phyloP scores from a whole-genome alignment of 2,113 vertebrate genomes.

The Spea multiplicata region DNA sequence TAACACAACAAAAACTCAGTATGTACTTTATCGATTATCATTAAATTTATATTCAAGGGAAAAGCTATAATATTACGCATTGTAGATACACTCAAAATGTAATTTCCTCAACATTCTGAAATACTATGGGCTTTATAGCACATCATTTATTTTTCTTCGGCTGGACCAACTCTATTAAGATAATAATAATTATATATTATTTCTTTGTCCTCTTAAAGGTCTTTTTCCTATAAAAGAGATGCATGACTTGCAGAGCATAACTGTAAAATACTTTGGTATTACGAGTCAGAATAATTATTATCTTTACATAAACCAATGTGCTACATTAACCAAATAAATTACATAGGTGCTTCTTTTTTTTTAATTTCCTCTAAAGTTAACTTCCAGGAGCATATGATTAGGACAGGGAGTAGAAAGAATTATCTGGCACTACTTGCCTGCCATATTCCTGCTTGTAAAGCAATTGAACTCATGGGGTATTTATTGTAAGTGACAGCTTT shows the following conservation, averaged over 20 bases:
- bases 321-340: slow-evolving; percentile 5
- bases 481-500: no score
- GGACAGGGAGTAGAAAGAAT: not conserved
- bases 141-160: not conserved
- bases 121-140: not conserved
- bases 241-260: slow-evolving; percentile 23
- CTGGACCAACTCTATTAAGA: slow-evolving; percentile 13
- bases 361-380: not conserved
- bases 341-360: slow-evolving; percentile 1
- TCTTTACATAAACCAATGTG: not conserved
- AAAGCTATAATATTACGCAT: no score
- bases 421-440: no score
- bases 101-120: not conserved
- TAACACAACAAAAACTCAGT: no score
- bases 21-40: no score
- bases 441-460: no score
- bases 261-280: not conserved
- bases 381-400: not conserved
- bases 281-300: slow-evolving; percentile 15
- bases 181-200: slow-evolving; percentile 16
- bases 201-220: slow-evolving; percentile 10
- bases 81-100: no score
- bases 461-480: no score
- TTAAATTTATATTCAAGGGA: no score
- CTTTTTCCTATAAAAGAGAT: not conserved